Evolutionary conservation across 2,888 invertebrate species (phyloP), one percentile per base, ranked within the genome.

Genomic region (Arge pagana): DNA sequence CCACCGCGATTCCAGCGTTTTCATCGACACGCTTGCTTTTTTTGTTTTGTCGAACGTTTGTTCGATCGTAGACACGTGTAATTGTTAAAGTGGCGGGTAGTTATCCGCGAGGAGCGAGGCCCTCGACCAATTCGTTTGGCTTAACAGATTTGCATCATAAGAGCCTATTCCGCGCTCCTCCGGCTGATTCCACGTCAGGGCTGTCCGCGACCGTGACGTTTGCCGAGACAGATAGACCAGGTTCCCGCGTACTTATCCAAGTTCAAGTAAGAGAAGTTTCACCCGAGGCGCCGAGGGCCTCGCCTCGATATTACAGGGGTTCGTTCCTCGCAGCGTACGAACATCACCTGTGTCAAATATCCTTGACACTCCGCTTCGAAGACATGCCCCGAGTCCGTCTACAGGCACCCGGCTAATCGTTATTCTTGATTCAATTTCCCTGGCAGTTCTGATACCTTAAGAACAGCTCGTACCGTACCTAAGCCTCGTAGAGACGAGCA

Each of bases 221-320:
- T 21, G 35, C 21, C 35, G 23, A 2, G 31, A 45, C 45, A 33
- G 33, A 45, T 45, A 45, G 45, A 26, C 45, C 45, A 45, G 45
- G 31, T 45, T 45, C 33, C 45, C 45, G 35, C 13, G 45, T 45
- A 45, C 33, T 45, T 45, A 45, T 45, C 45, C 45, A 45, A 45
- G 45, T 45, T 45, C 33, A 45, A 31, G 23, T 45, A 45, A 45
- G 33, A 45, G 45, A 45, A 35, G 45, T 45, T n/a, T 45, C 6
- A 35, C 45, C 45, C n/a, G 1, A 24, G 33, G 45, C 45, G 42
- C 28, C 42, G 19, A 30, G n/a, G 24, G 18, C 42, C 8, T 10
- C 18, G 18, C 13, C 18, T 11, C 33, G 33, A 11, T 15, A 15
- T 33, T 33, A 7, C 13, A 33, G 33, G 13, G 33, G 28, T 42